These are phyloP conservation scores for Euwallacea fornicatus DNA, from an alignment of 1,140 invertebrate species.

Conservation along the genomic window DNA sequence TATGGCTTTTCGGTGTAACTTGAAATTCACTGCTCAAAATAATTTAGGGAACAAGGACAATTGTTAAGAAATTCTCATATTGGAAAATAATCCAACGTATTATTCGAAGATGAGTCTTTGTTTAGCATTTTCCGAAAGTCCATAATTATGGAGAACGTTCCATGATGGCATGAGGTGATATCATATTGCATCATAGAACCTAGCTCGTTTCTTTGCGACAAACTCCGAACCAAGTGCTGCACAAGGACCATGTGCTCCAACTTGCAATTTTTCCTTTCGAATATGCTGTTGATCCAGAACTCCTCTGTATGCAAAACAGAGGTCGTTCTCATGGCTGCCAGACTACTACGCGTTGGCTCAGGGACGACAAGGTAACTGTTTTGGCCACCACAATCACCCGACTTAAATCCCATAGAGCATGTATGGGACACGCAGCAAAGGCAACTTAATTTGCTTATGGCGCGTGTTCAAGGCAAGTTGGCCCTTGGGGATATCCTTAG, in stretches of 20 bases:
- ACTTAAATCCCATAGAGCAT: no score
- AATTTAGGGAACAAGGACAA: no score
- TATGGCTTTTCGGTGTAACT: no score
- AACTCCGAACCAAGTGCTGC: background rate
- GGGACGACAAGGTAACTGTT: background rate
- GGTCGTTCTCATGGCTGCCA: background rate
- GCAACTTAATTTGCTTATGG: background rate
- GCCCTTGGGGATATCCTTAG: no score
- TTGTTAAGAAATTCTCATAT: no score
- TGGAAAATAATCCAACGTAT: no score
- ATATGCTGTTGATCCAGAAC: background rate
- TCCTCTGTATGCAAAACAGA: background rate
- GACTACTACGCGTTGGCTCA: background rate
- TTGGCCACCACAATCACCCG: no score
- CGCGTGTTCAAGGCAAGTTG: no score
- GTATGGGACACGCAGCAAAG: background rate
- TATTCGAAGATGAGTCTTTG: no score
- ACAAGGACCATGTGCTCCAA: background rate
- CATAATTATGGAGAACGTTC: background rate
- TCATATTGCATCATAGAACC: background rate
- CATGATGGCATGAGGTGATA: background rate
- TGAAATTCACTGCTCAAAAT: no score
- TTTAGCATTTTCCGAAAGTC: background rate
- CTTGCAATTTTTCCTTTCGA: background rate
- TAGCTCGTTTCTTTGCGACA: background rate